These are phyloP conservation scores for Lasioglossum villosulum DNA, from an alignment of 2,888 invertebrate species.

Conservation along the genomic window DNA sequence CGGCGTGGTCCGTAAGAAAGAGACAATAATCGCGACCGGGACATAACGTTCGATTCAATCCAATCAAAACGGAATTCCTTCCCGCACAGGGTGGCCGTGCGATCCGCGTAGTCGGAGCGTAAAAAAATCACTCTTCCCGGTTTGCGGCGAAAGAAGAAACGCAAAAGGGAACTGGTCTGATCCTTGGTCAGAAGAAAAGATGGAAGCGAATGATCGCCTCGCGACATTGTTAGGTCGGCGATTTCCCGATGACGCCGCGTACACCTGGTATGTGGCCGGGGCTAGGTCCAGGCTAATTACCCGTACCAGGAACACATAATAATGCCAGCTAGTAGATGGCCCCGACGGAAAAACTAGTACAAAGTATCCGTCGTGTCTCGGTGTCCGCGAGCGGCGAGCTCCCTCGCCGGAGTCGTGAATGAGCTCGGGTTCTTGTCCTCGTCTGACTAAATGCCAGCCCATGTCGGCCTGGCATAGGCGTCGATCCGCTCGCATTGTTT, in stretches of 20 bases:
- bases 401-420: constrained; percentile 67
- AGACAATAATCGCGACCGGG: not conserved
- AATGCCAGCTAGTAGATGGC: constrained; percentile 67
- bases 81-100: constrained; percentile 1
- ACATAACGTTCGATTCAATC: not conserved
- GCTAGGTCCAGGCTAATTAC: constrained; percentile 74
- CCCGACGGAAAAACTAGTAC: constrained; percentile 72
- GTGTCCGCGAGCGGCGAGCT: constrained; percentile 29
- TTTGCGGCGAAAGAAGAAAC: not conserved
- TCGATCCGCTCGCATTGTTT: constrained; percentile 54
- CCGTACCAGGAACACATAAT: constrained; percentile 75
- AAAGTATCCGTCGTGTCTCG: constrained; percentile 71
- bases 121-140: constrained; percentile 4
- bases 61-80: constrained; percentile 8
- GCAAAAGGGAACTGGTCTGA: constrained; percentile 18
- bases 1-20: not conserved
- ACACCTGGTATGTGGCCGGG: constrained; percentile 65
- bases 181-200: constrained; percentile 1
- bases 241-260: constrained; percentile 54
- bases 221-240: constrained; percentile 49
- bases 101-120: not conserved
- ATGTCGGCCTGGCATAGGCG: constrained; percentile 45
- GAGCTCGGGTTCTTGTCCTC: constrained; percentile 72
- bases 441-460: constrained; percentile 74
- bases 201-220: constrained; percentile 14